These are phyloP conservation scores for Peromyscus attwateri DNA, from an alignment of 2,797 vertebrate species.

Conservation along the genomic window DNA sequence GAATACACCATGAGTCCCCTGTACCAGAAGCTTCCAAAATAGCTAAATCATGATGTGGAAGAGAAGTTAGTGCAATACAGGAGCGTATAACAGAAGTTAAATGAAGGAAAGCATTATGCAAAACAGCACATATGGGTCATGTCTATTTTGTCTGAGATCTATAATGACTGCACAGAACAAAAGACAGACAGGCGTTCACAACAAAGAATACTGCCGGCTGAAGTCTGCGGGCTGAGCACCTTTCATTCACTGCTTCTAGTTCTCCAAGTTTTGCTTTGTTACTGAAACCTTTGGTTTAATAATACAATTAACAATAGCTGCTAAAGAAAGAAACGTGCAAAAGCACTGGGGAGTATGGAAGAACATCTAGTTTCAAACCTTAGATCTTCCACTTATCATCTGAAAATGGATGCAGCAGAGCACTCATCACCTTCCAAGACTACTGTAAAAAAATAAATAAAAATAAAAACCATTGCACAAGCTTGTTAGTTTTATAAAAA, in stretches of 20 bases:
- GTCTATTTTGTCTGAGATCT: constrained; percentile 23
- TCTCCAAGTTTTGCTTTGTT: neutral
- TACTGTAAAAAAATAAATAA: neutral
- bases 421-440: neutral
- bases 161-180: constrained; percentile 9
- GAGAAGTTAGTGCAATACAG: neutral
- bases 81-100: neutral
- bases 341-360: neutral
- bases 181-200: neutral
- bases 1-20: neutral
- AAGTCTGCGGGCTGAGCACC: neutral
- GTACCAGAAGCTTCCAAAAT: neutral
- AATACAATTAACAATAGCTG: neutral
- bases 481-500: neutral
- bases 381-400: neutral
- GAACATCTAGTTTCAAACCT: neutral
- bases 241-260: constrained; percentile 1
- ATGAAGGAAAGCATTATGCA: constrained; percentile 7
- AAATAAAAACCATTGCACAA: neutral
- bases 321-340: neutral
- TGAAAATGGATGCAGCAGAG: neutral
- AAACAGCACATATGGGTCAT: neutral
- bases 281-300: neutral
- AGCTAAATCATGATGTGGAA: neutral
- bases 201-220: neutral